Evolutionary conservation across 2,888 invertebrate genomes (phyloP), one percentile per base, ranked within the genome.

Genomic region (Thumatha senex): DNA sequence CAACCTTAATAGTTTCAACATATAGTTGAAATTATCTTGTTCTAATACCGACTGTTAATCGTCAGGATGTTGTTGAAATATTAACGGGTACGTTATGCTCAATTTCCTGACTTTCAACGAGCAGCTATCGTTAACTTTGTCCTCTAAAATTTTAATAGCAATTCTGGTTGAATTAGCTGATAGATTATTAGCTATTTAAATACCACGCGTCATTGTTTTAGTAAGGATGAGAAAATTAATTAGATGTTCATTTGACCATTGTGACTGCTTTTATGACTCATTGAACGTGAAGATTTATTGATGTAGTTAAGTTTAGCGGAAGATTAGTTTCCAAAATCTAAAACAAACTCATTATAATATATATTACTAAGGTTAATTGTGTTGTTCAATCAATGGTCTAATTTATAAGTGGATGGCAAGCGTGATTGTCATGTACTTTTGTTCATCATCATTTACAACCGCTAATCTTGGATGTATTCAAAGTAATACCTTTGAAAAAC

Each of bases 61-160:
- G 82, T 67, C 80, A 81, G 84, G 84, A 84, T 84, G 84, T 84
- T 81, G 83, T 84, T 88, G 81, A 88, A 89, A 88, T 88, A 88
- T 89, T 89, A 87, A 89, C 84, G 80, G 80, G 74, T 70, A 74
- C 81, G 86, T 87, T 86, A 87, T 87, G 88, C 87, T 83, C 89
- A 89, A 89, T 89, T 89, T 89, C 88, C 88, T 85, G 85, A 83
- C 84, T 85, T 84, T 86, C 84, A 82, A 81, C 83, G 79, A 80
- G 78, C 76, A 78, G 80, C 79, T 82, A 84, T 85, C 81, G 85
- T 82, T 82, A 81, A 82, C 82, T 81, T 80, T 77, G 80, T 79
- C 82, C 80, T 82, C 73, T 77, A 68, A 77, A 77, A 73, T 76
- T 56, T 76, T 77, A 77, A 76, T 72, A 73, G 56, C 54, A 62